Evolutionary conservation across 2,113 vertebrate species (phyloP), one percentile per base, ranked within the genome.

Genomic region (Rhinogobius similis): DNA sequence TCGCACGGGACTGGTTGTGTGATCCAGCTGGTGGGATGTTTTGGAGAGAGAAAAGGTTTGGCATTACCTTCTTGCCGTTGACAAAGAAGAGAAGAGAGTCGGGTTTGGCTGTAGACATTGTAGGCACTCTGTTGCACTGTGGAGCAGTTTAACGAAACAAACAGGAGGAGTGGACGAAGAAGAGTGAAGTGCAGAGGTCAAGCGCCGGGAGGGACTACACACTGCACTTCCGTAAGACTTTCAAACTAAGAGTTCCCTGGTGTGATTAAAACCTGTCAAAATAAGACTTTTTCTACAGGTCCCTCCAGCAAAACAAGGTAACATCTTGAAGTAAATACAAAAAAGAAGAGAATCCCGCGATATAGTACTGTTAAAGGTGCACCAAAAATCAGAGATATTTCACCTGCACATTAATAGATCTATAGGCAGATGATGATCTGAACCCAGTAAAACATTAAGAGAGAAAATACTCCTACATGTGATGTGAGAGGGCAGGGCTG

Each of bases 41-140:
- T 9, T 18, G 55, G 4, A 29, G 9, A 61, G 6, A n/a, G 6
- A 9, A 21, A 36, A 61, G n/a, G 56, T 52, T 61, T n/a, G 9
- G 29, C 8, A n/a, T 61, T 58, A 61, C 58, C 58, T 36, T 61
- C 9, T 32, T 61, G 58, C 58, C 58, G 20, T 61, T 61, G 29
- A 61, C 58, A 61, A 36, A 61, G 58, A 61, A 61, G 29, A 61
- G 58, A 10, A 61, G 58, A 36, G 58, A n/a, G 8, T 21, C 10
- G 9, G 46, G n/a, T 18, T 13, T 12, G 10, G 18, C 9, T 36
- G 29, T 10, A 11, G 58, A n/a, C 58, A 61, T 36, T 36, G 32
- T 36, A 36, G 6, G 32, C 9, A 3, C 3, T 8, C 32, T 36
- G 32, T 8, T 36, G 32, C 32, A 36, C n/a, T 0, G 12, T 18